Base-by-base conservation (phyloP, 2,888 invertebrate genomes). In the Aspidiotus rigidus region DNA sequence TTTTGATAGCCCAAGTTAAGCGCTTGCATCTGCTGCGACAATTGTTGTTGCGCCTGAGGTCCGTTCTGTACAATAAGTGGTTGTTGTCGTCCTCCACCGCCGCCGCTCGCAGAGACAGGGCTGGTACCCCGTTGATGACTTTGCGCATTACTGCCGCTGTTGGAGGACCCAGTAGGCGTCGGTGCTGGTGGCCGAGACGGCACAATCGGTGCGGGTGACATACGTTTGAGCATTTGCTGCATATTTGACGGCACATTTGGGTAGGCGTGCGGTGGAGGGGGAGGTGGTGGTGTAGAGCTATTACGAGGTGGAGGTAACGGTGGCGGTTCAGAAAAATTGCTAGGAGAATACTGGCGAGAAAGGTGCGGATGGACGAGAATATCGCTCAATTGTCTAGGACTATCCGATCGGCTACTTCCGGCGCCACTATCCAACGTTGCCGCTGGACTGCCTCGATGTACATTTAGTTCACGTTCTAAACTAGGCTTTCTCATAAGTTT, bases 401-500 rank as follows among this genome's bases (percentile, higher is more conserved):
- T 92, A 77, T 93, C 93, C 7, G 93, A 93, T 69, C 93, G 83
- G 59, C 91, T 91, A 76, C 90, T 90, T 62, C 91, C 91, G 13
- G 91, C 91, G 16, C 91, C 92, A 69, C 90, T 90, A 77, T 92
- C 92, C 71, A 92, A 80, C 15, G 69, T 69, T 17, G 91, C 74
- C 16, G 78, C 91, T 9, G 93, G 93, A 77, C 92, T 92, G 64
- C 90, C 89, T 72, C 91, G 84, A 74, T 88, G 85, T 17, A 86
- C 79, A 73, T 83, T 85, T 71, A 89, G 80, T 77, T 92, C 92
- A 62, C 91, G 84, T 79, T 93, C 93, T 73, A 93, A 84, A 79
- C 92, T 93, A 54, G 92, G 90, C 77, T 93, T 93, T 64, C 93
- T 84, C 73, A 88, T 90, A 62, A 93, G 81, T 79, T 92, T 91